Evolutionary conservation across 2,888 invertebrate genomes (phyloP).

Genomic region (Drosophila mulleri): DNA sequence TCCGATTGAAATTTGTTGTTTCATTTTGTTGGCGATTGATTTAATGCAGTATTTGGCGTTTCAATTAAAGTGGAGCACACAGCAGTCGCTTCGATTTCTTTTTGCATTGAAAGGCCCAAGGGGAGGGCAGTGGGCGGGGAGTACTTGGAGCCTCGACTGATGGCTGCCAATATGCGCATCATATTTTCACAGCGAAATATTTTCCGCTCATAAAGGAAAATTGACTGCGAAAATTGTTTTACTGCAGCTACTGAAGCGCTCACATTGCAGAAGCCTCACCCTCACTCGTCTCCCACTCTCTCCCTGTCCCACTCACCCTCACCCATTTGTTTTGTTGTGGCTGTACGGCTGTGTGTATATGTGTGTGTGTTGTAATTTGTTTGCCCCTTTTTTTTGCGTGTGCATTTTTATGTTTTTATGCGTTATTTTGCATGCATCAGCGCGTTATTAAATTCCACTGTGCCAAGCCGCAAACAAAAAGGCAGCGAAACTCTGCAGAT

Average conservation of each 20-base stretch:
- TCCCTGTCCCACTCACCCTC: too few relatives aligned
- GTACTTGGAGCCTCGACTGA: slow-evolving; percentile 14
- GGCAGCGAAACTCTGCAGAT: slow-evolving; percentile 44
- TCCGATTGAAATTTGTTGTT: slow-evolving; percentile 43
- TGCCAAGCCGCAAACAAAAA: slow-evolving; percentile 55
- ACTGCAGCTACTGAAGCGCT: slow-evolving; percentile 62
- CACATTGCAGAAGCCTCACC: slow-evolving; percentile 23
- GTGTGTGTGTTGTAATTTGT: slow-evolving; percentile 65
- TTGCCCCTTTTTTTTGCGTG: slow-evolving; percentile 62
- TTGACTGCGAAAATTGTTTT: slow-evolving; percentile 82
- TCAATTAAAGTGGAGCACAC: slow-evolving; percentile 28
- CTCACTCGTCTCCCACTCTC: background rate
- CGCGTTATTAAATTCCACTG: slow-evolving; percentile 76
- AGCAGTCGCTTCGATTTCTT: background rate
- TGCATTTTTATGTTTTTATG: slow-evolving; percentile 80
- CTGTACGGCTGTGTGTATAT: slow-evolving; percentile 12
- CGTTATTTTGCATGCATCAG: slow-evolving; percentile 81
- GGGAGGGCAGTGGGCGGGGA: too few relatives aligned
- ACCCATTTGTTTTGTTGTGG: slow-evolving; percentile 1
- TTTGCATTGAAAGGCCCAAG: too few relatives aligned
- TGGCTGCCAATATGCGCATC: slow-evolving; percentile 70
- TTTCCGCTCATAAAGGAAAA: slow-evolving; percentile 80
- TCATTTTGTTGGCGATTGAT: slow-evolving; percentile 28
- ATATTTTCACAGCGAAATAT: slow-evolving; percentile 74
- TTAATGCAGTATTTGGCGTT: slow-evolving; percentile 34